phyloP scores from a whole-genome alignment of 2,113 vertebrate genomes.

The Pangasianodon hypophthalmus region DNA sequence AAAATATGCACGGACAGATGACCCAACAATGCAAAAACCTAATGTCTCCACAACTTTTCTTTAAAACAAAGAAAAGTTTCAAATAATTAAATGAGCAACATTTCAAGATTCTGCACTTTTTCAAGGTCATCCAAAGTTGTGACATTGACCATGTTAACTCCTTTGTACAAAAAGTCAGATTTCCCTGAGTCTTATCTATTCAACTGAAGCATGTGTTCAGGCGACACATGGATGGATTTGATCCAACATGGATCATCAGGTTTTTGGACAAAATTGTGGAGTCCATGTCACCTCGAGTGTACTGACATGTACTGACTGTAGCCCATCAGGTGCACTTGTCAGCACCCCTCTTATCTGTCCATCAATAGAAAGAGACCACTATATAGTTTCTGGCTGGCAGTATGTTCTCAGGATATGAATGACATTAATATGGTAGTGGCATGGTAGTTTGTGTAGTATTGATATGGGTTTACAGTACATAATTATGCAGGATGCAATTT shows the following conservation, averaged over 20 bases:
- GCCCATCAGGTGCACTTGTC: not conserved
- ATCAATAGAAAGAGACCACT: not conserved
- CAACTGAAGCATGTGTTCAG: not conserved
- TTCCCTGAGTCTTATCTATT: not conserved
- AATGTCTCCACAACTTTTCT: not conserved
- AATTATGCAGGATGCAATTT: not conserved
- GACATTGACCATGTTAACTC: no score
- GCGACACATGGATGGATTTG: no score
- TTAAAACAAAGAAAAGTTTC: not conserved
- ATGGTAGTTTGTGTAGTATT: not conserved
- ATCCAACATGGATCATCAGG: not conserved
- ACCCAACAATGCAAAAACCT: no score
- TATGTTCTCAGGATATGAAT: not conserved
- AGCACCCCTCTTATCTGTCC: not conserved
- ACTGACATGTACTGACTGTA: not conserved
- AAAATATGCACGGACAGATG: no score
- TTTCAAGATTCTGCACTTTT: no score
- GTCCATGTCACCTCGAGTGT: not conserved
- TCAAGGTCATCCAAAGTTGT: no score
- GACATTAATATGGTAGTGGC: not conserved
- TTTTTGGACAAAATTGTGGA: not conserved
- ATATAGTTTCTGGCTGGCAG: not conserved
- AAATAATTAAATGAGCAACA: no score
- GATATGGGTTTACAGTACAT: not conserved
- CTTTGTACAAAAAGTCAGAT: not conserved